Conservation (phyloP, 2,797 vertebrate genomes). For the Clarias fuscus region DNA sequence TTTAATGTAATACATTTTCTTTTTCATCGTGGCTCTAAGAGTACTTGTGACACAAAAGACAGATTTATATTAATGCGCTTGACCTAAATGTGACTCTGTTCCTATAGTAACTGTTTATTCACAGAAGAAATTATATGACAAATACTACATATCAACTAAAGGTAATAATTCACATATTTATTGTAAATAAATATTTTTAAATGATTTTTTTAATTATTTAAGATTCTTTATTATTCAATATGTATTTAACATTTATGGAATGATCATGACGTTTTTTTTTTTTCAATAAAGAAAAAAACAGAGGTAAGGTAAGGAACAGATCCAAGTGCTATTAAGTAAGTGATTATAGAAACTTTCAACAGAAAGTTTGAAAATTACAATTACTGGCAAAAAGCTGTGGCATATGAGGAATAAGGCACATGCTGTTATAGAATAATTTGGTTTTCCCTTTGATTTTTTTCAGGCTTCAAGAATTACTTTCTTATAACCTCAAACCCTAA, state of each 20-base stretch:
- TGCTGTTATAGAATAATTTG: neutral
- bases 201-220: too few relatives aligned
- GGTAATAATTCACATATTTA: neutral
- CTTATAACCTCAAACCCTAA: neutral
- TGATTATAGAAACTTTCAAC: neutral
- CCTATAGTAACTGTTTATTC: neutral
- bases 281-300: neutral
- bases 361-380: neutral
- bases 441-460: neutral
- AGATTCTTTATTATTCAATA: neutral
- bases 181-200: too few relatives aligned
- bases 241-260: neutral
- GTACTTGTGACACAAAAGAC: too few relatives aligned
- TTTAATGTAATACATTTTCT: neutral
- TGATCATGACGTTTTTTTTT: neutral
- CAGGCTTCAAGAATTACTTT: neutral
- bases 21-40: neutral
- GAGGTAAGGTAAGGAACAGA: neutral
- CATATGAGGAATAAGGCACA: neutral
- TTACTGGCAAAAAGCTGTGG: neutral
- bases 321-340: neutral
- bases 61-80: neutral
- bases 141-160: neutral
- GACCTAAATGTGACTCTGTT: neutral
- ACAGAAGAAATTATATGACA: neutral